Conservation (phyloP, 2,888 invertebrate genomes). For the Cabera pusaria region DNA sequence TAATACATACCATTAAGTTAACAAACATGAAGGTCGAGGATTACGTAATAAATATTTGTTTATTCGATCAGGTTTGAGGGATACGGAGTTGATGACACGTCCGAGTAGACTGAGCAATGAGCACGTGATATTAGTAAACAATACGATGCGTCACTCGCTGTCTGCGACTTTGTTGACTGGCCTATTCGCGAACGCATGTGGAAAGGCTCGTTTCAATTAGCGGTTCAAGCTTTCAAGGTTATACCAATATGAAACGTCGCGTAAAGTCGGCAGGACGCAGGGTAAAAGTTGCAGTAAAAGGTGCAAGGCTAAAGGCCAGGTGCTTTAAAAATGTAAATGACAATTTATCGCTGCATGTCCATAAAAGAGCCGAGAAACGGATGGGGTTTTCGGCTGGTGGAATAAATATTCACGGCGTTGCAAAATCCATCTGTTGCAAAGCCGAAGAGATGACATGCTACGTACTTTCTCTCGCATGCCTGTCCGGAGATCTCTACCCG, state of each 20-base stretch:
- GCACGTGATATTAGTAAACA: conserved; percentile 32
- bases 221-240: conserved; percentile 18
- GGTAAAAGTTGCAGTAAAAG: conserved; percentile 34
- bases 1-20: conserved; percentile 24
- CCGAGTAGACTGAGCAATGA: conserved; percentile 13
- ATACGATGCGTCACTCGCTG: conserved; percentile 29
- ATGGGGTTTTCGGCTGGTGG: conserved; percentile 41
- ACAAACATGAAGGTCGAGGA: conserved; percentile 31
- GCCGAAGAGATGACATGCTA: conserved; percentile 52
- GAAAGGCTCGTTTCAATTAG: conserved; percentile 11
- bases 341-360: conserved; percentile 39
- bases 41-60: conserved; percentile 34
- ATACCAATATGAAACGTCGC: neutral
- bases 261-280: conserved; percentile 19
- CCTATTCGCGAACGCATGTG: conserved; percentile 25
- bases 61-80: conserved; percentile 10
- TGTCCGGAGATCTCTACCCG: conserved; percentile 59
- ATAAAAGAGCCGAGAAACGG: conserved; percentile 36
- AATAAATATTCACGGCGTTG: conserved; percentile 57
- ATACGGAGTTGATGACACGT: conserved; percentile 24
- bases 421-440: conserved; percentile 53
- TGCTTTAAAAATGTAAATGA: conserved; percentile 43
- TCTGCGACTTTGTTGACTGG: conserved; percentile 24
- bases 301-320: conserved; percentile 42
- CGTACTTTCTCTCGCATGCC: conserved; percentile 70